Evolutionary conservation across 2,888 invertebrate genomes (phyloP).

Genomic region (Xanthorhoe spadicearia): DNA sequence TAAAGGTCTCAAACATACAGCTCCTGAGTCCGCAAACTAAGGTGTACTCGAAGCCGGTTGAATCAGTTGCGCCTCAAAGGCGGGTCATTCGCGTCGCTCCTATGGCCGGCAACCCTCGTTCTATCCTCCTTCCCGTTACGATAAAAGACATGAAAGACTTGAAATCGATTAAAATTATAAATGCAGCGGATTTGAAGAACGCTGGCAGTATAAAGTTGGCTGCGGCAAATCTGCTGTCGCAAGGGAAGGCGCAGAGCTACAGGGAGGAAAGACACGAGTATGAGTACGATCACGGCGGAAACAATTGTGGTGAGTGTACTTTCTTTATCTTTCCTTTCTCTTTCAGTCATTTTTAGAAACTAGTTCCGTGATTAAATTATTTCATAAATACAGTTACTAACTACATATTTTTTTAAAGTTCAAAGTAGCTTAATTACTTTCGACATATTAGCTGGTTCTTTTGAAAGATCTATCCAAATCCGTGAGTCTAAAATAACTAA

Average conservation of each 20-base stretch:
- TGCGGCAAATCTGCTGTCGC: slow-evolving; percentile 78
- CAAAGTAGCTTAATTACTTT: no score
- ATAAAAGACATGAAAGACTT: slow-evolving; percentile 89
- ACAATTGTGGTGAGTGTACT: slow-evolving; percentile 68
- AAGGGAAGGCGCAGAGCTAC: slow-evolving; percentile 71
- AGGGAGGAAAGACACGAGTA: slow-evolving; percentile 70
- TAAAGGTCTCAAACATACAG: slow-evolving; percentile 78
- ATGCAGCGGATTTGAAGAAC: slow-evolving; percentile 85
- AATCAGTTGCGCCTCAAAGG: slow-evolving; percentile 73
- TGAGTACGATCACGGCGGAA: slow-evolving; percentile 69
- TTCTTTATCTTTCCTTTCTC: neutral
- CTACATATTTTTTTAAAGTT: no score
- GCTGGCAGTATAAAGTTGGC: slow-evolving; percentile 82
- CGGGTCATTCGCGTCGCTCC: slow-evolving; percentile 77
- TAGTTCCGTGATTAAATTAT: neutral
- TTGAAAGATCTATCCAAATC: no score
- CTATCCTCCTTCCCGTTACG: slow-evolving; percentile 89
- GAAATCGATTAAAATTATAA: slow-evolving; percentile 89
- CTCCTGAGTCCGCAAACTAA: slow-evolving; percentile 74
- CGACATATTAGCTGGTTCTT: no score
- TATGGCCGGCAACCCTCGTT: slow-evolving; percentile 84
- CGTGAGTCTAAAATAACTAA: no score
- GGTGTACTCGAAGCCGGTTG: slow-evolving; percentile 78
- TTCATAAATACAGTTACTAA: no score
- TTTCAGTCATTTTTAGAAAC: neutral